These are phyloP conservation scores for Micromesistius poutassou DNA, from an alignment of 2,797 vertebrate species.

Conservation along the genomic window DNA sequence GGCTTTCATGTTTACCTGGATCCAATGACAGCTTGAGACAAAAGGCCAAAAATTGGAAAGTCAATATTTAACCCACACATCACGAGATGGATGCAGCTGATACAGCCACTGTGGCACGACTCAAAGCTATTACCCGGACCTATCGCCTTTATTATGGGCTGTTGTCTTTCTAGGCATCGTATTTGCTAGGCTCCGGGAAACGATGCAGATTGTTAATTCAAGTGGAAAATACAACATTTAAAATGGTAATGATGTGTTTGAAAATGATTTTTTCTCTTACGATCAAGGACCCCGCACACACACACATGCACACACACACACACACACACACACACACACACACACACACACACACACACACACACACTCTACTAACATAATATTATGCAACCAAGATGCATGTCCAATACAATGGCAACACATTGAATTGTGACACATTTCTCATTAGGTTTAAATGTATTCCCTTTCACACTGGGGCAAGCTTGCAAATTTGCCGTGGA, in stretches of 20 bases:
- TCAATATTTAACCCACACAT: neutral
- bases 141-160: neutral
- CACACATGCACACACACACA: neutral
- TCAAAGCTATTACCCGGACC: neutral
- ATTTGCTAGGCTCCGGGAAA: slow-evolving; percentile 1
- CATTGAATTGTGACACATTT: neutral
- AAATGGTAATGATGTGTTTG: neutral
- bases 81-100: neutral
- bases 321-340: neutral
- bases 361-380: neutral
- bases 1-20: slow-evolving; percentile 42
- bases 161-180: neutral
- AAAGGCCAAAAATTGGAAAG: neutral
- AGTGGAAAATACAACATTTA: slow-evolving; percentile 3
- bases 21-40: slow-evolving; percentile 26
- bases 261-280: neutral
- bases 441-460: slow-evolving; percentile 1
- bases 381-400: slow-evolving; percentile 4
- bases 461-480: slow-evolving; percentile 1
- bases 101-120: neutral
- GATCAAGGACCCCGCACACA: neutral
- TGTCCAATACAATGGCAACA: neutral
- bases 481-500: neutral
- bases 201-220: neutral
- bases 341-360: neutral